phyloP scores from a whole-genome alignment of 1,140 invertebrate genomes.

The Drosophila nebulosa region DNA sequence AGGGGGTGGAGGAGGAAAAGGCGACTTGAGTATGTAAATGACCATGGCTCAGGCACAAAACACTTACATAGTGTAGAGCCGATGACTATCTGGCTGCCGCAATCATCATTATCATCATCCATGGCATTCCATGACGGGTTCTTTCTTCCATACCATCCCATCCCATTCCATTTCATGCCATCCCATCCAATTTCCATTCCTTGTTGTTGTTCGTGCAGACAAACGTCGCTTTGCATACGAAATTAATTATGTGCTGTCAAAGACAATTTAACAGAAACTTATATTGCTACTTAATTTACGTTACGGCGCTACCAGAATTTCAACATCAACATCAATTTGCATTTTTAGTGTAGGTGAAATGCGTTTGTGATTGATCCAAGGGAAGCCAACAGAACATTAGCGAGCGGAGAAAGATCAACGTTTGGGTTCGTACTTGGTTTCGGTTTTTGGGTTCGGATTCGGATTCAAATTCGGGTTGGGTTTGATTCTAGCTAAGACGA shows the following conservation, averaged over 20 bases:
- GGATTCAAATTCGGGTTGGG: conserved; percentile 2
- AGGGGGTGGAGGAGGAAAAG: conserved; percentile 19
- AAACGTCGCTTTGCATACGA: conserved; percentile 61
- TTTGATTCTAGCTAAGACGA: conserved; percentile 46
- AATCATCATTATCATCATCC: conserved; percentile 57
- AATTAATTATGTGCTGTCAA: conserved; percentile 75
- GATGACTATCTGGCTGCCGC: conserved; percentile 58
- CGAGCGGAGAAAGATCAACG: background rate
- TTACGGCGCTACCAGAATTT: conserved; percentile 72
- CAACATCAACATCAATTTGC: conserved; percentile 58
- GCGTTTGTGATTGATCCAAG: conserved; percentile 64
- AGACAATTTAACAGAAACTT: conserved; percentile 75
- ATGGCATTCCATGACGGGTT: conserved; percentile 66
- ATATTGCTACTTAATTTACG: conserved; percentile 78
- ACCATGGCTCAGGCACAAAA: conserved; percentile 24
- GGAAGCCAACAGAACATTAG: conserved; percentile 5
- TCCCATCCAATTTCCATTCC: conserved; percentile 39
- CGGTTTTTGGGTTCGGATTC: conserved; percentile 7
- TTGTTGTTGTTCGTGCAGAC: conserved; percentile 57
- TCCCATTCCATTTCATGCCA: conserved; percentile 8
- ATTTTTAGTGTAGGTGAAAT: conserved; percentile 67
- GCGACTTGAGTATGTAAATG: conserved; percentile 60
- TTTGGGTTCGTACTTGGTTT: no score
- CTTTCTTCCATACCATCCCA: conserved; percentile 16
- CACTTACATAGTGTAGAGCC: conserved; percentile 12